phyloP scores from a whole-genome alignment of 2,888 invertebrate species.

The Standfussiana lucernea region DNA sequence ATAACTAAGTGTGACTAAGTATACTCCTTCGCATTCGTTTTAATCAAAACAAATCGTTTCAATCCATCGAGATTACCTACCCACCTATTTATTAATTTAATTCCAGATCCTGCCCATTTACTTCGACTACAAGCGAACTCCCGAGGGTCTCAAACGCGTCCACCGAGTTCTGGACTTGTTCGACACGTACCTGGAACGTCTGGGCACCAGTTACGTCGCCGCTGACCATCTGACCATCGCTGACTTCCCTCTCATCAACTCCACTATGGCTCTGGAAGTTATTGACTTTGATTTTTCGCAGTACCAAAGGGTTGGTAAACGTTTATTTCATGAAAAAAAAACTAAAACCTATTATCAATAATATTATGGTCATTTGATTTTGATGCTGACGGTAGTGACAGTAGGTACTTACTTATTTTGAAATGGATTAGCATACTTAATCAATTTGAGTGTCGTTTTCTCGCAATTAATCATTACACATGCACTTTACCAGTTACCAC shows the following conservation, averaged over 20 bases:
- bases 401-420: too few species aligned
- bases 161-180: slow-evolving; percentile 92
- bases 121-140: slow-evolving; percentile 93
- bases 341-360: too few species aligned
- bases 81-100: neutral
- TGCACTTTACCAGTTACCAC: neutral
- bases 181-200: slow-evolving; percentile 92
- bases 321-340: neutral
- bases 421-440: too few species aligned
- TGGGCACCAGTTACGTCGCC: slow-evolving; percentile 92
- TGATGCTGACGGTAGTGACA: too few species aligned
- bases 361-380: neutral
- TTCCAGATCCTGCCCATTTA: slow-evolving; percentile 94
- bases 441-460: too few species aligned
- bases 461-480: neutral
- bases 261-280: slow-evolving; percentile 93
- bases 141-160: slow-evolving; percentile 92
- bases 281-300: slow-evolving; percentile 91
- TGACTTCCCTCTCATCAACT: slow-evolving; percentile 93
- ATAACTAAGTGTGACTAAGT: neutral
- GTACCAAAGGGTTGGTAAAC: slow-evolving; percentile 87
- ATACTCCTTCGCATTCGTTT: neutral
- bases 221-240: slow-evolving; percentile 93
- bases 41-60: neutral
- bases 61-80: neutral